Evolutionary conservation across 2,113 vertebrate genomes (phyloP), one percentile per base, ranked within the genome.

Genomic region (Sorex fumeus): DNA sequence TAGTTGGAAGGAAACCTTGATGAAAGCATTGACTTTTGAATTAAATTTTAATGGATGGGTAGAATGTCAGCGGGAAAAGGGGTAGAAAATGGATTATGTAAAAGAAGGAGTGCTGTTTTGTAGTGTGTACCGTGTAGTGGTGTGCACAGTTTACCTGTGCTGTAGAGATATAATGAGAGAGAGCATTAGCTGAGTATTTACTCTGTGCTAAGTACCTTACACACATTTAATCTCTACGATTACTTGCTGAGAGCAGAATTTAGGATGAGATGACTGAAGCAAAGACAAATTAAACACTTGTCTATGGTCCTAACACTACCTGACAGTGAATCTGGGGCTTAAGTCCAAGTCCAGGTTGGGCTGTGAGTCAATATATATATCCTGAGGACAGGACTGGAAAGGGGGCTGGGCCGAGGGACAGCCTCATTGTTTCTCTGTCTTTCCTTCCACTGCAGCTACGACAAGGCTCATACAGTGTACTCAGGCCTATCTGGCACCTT

Each of bases 31-130:
- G 87, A 74, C 23, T 88, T 94, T 50, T 91, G 53, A 94, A 92
- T 93, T 88, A 81, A 90, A 93, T 92, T 69, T 91, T 88, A 89
- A 89, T 78, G 74, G 64, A 6, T 82, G 45, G 19, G 62, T 45
- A 60, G 50, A 80, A 87, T 92, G 88, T 91, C 60, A 87, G 57
- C 15, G 50, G 27, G 72, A 45, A 88, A 94, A n/a, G 90, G 70
- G 70, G 34, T 40, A 77, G 72, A 87, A 91, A 86, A 84, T 50
- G 53, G 19, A 95, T 76, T 3, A 3, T n/a, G 21, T 19, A 77
- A 67, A 64, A n/a, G 43, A 27, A 50, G 67, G 43, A 75, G 40
- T 3, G 79, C 40, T 7, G 40, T 40, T 40, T 40, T 40, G 40
- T 40, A 40, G 40, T 40, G 40, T 40, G 40, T 40, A 40, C 40